phyloP scores from a whole-genome alignment of 35 echinoderm and acorn worm species.

The Apostichopus japonicus region DNA sequence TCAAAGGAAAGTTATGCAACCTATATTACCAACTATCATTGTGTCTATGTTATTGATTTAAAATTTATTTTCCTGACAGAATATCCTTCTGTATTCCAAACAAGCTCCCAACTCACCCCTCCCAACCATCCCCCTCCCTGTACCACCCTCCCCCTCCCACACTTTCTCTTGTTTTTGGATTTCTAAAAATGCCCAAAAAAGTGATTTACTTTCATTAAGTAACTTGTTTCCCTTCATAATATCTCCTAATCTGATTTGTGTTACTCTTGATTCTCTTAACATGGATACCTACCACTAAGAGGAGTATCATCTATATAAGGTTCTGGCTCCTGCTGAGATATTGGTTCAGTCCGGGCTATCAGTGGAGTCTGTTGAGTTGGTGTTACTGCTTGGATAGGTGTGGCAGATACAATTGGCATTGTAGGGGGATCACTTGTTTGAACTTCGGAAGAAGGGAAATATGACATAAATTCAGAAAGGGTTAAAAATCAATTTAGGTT shows the following conservation, averaged over 20 bases:
- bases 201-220: too few species aligned
- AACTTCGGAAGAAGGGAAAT: constrained; percentile 1
- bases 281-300: constrained; percentile 37
- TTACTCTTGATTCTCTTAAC: neutral
- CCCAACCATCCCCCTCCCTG: too few species aligned
- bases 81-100: too few species aligned
- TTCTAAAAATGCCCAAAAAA: too few species aligned
- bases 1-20: too few species aligned
- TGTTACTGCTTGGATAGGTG: constrained; percentile 87
- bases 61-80: neutral
- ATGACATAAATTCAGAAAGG: too few species aligned
- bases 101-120: too few species aligned
- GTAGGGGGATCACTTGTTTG: constrained; percentile 48
- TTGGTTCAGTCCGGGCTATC: constrained; percentile 43
- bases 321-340: constrained; percentile 52
- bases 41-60: neutral
- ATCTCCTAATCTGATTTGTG: too few species aligned
- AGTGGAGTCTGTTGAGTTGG: constrained; percentile 87
- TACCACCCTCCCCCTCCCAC: too few species aligned
- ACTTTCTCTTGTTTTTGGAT: too few species aligned
- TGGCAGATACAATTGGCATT: constrained; percentile 68
- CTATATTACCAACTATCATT: too few species aligned
- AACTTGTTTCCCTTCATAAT: too few species aligned
- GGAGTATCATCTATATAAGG: constrained; percentile 45
- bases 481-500: neutral